Evolutionary conservation across 2,888 invertebrate species (phyloP).

Genomic region (Gonocerus acuteangulatus): DNA sequence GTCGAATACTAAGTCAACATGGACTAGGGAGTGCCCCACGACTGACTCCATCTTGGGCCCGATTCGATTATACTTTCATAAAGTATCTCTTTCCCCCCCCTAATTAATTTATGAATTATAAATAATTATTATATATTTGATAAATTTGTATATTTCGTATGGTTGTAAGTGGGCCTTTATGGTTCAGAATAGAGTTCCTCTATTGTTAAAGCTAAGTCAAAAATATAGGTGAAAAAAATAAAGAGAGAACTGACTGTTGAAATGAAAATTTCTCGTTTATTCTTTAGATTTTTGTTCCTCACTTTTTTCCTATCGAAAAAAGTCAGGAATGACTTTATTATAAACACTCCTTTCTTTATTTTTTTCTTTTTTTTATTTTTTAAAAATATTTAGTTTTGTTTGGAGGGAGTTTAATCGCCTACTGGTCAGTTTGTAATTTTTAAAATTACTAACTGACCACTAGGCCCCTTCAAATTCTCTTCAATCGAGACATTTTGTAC

Average conservation of each 20-base stretch:
- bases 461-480: slow-evolving; percentile 4
- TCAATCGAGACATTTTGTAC: not conserved
- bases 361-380: not conserved
- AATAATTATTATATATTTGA: slow-evolving; percentile 9
- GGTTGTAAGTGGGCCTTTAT: slow-evolving; percentile 7
- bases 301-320: not conserved
- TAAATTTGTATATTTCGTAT: slow-evolving; percentile 20
- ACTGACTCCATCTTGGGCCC: slow-evolving; percentile 19
- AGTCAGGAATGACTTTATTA: not conserved
- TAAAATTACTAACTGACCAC: slow-evolving; percentile 9
- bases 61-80: slow-evolving; percentile 2
- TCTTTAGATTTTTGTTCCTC: slow-evolving; percentile 3
- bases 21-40: slow-evolving; percentile 19
- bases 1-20: slow-evolving; percentile 14
- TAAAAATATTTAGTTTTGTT: not conserved
- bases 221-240: not conserved
- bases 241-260: not conserved
- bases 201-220: slow-evolving; percentile 22
- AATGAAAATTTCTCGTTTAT: not conserved
- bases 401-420: not conserved
- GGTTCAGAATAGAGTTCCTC: slow-evolving; percentile 17
- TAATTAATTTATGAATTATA: slow-evolving; percentile 13
- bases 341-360: not conserved
- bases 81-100: slow-evolving; percentile 5
- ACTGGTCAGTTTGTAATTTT: slow-evolving; percentile 13